These are phyloP conservation scores for Drosophila pandora DNA, from an alignment of 1,140 invertebrate species.

Conservation along the genomic window DNA sequence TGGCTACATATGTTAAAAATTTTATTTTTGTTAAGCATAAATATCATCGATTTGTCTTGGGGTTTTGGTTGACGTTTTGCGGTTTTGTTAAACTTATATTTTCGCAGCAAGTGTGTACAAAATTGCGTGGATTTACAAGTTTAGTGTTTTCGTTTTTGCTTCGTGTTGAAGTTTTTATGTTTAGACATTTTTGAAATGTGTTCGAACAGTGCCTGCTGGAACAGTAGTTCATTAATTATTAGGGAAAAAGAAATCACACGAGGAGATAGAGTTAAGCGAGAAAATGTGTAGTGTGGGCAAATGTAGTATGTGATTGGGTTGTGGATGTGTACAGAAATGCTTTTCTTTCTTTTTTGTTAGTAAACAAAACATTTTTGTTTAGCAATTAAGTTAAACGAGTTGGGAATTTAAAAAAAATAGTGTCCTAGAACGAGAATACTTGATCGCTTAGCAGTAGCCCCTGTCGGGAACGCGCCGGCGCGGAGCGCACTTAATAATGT, in stretches of 20 bases:
- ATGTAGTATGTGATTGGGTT: background rate
- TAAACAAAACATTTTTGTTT: conserved; percentile 67
- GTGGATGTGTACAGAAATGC: conserved; percentile 33
- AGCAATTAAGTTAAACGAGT: conserved; percentile 76
- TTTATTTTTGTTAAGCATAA: background rate
- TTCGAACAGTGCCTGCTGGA: conserved; percentile 5
- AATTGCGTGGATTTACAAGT: conserved; percentile 68
- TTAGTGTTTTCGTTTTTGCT: conserved; percentile 18
- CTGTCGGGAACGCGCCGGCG: conserved; percentile 94
- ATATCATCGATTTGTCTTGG: background rate
- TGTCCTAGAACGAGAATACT: conserved; percentile 74
- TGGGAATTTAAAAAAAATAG: conserved; percentile 55
- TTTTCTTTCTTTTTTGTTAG: conserved; percentile 30
- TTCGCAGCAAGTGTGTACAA: conserved; percentile 69
- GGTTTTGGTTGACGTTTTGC: conserved; percentile 5
- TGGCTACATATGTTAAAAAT: background rate
- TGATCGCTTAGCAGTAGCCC: conserved; percentile 90
- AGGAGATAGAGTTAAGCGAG: conserved; percentile 31
- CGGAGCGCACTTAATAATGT: conserved; percentile 98
- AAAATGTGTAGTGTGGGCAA: conserved; percentile 25
- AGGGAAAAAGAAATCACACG: conserved; percentile 28
- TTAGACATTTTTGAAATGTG: conserved; percentile 76
- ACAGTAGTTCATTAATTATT: conserved; percentile 23
- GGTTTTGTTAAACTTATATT: conserved; percentile 78
- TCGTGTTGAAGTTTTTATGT: conserved; percentile 13